These are phyloP conservation scores for Falco berigora DNA, from an alignment of 2,797 vertebrate species.

Conservation along the genomic window DNA sequence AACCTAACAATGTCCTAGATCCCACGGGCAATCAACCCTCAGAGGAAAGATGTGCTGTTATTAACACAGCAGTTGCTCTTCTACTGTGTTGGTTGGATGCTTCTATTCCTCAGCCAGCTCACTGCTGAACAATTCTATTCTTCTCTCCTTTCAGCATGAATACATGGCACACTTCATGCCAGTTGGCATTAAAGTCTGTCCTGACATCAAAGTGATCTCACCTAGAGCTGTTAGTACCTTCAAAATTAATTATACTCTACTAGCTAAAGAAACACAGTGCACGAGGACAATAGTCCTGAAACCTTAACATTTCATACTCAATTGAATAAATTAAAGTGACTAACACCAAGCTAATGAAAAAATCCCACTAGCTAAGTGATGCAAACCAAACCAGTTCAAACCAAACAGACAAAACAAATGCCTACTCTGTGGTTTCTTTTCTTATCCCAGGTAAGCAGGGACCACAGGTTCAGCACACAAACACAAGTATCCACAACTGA, in stretches of 20 bases:
- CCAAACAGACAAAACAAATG: neutral
- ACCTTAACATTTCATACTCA: neutral
- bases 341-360: neutral
- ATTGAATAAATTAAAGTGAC: neutral
- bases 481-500: neutral
- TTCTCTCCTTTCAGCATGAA: neutral
- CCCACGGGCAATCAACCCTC: too few species aligned
- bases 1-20: neutral
- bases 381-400: neutral
- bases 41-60: neutral
- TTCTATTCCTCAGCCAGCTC: neutral
- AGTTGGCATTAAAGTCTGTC: neutral
- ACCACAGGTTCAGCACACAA: neutral
- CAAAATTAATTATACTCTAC: neutral
- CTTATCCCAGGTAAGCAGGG: neutral
- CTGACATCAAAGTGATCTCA: neutral
- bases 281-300: neutral
- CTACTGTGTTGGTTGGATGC: neutral
- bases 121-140: neutral
- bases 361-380: neutral
- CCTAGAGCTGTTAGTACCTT: neutral
- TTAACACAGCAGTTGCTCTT: neutral
- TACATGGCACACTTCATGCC: neutral
- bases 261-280: fast-evolving
- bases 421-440: too few species aligned